Conservation (phyloP, 2,888 invertebrate species). For the Zelleria hepariella region DNA sequence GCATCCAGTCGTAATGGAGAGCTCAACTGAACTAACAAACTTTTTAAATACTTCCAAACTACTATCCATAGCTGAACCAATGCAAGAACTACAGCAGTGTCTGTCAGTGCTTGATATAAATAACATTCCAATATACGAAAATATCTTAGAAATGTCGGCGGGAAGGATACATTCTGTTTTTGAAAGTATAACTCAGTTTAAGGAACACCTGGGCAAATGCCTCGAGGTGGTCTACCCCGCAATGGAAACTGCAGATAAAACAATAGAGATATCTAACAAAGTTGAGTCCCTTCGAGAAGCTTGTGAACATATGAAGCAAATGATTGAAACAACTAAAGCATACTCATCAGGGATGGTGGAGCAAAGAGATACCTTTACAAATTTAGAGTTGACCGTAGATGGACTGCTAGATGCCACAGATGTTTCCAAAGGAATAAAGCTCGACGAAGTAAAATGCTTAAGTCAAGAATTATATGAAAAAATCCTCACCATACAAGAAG, state of each 20-base stretch:
- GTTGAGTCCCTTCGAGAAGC: constrained; percentile 35
- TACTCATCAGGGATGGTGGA: constrained; percentile 12
- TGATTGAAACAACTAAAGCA: constrained; percentile 28
- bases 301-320: constrained; percentile 37
- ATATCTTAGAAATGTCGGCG: constrained; percentile 43
- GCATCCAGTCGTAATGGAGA: constrained; percentile 48
- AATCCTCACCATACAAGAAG: constrained; percentile 41
- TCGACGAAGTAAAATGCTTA: constrained; percentile 36
- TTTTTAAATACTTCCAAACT: constrained; percentile 34
- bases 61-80: constrained; percentile 44
- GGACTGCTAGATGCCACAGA: constrained; percentile 38
- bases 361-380: constrained; percentile 21
- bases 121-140: constrained; percentile 56
- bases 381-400: constrained; percentile 30
- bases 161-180: constrained; percentile 45
- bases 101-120: constrained; percentile 44
- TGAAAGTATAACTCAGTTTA: constrained; percentile 41
- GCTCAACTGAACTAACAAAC: constrained; percentile 30
- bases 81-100: constrained; percentile 47
- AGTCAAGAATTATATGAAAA: constrained; percentile 44
- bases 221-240: constrained; percentile 40
- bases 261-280: constrained; percentile 45
- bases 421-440: constrained; percentile 33
- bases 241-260: constrained; percentile 37
- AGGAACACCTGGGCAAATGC: constrained; percentile 41